Evolutionary conservation across 2,797 vertebrate genomes (phyloP).

Genomic region (Notamacropus eugenii): DNA sequence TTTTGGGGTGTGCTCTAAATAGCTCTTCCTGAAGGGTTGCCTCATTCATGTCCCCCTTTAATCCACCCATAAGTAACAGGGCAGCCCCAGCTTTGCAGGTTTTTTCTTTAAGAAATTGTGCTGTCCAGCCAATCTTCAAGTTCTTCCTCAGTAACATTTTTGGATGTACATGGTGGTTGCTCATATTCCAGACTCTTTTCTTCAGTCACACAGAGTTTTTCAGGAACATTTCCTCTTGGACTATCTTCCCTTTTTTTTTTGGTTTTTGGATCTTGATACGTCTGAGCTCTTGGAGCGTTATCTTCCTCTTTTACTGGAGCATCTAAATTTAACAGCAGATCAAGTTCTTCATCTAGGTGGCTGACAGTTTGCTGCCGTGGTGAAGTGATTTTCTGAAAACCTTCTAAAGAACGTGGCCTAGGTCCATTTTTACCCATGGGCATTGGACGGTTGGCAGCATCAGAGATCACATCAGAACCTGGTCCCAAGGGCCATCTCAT

Average conservation of each 20-base stretch:
- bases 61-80: background rate
- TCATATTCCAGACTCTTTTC: conserved; percentile 69
- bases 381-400: conserved; percentile 17
- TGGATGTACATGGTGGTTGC: conserved; percentile 72
- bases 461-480: conserved; percentile 36
- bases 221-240: conserved; percentile 65
- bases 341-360: conserved; percentile 90
- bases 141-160: conserved; percentile 87
- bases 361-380: conserved; percentile 70
- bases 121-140: conserved; percentile 98
- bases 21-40: background rate
- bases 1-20: background rate
- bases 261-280: conserved; percentile 8
- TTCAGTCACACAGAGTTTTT: conserved; percentile 63
- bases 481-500: conserved; percentile 76
- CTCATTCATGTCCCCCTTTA: background rate
- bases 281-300: conserved; percentile 18
- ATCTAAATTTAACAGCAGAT: conserved; percentile 91
- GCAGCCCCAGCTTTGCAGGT: conserved; percentile 59
- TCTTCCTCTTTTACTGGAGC: conserved; percentile 77
- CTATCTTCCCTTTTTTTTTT: conserved; percentile 48
- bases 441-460: conserved; percentile 33
- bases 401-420: background rate
- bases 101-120: conserved; percentile 89
- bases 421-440: conserved; percentile 61